These are phyloP conservation scores for Pristis pectinata DNA, from an alignment of 2,797 vertebrate species.

Conservation along the genomic window DNA sequence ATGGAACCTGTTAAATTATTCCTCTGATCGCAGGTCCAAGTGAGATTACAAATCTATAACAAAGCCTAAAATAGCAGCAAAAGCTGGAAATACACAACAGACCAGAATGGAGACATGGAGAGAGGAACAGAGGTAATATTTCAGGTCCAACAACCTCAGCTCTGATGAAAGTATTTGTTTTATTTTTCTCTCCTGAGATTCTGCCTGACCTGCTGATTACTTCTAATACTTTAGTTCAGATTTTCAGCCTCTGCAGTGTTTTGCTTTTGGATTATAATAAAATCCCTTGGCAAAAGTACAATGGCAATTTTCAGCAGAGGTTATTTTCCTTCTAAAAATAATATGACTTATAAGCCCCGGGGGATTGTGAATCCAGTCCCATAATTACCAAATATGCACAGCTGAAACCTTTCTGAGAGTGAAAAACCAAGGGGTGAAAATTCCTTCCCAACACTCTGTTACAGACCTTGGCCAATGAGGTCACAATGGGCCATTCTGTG, in stretches of 20 bases:
- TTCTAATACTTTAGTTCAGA: too few relatives aligned
- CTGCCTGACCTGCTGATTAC: too few relatives aligned
- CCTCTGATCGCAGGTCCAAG: background rate
- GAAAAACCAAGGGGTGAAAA: background rate
- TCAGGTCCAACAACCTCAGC: too few relatives aligned
- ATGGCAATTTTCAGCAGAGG: background rate
- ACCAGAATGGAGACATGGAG: too few relatives aligned
- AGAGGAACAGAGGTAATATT: too few relatives aligned
- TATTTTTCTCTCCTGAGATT: too few relatives aligned
- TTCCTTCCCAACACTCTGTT: background rate
- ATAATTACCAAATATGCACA: background rate
- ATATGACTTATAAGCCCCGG: background rate
- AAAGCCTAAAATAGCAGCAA: too few relatives aligned
- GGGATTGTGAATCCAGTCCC: background rate
- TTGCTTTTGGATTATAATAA: background rate
- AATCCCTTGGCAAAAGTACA: background rate
- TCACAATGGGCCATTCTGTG: constrained; percentile 12
- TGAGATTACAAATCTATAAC: background rate
- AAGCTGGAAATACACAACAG: too few relatives aligned
- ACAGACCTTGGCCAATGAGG: background rate
- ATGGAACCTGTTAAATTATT: background rate
- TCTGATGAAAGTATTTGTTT: too few relatives aligned
- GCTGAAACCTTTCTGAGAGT: background rate
- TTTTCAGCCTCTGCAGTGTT: too few relatives aligned
- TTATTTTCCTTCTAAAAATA: constrained; percentile 12